Evolutionary conservation across 2,113 vertebrate genomes (phyloP), one percentile per base, ranked within the genome.

Genomic region (Columbina picui): DNA sequence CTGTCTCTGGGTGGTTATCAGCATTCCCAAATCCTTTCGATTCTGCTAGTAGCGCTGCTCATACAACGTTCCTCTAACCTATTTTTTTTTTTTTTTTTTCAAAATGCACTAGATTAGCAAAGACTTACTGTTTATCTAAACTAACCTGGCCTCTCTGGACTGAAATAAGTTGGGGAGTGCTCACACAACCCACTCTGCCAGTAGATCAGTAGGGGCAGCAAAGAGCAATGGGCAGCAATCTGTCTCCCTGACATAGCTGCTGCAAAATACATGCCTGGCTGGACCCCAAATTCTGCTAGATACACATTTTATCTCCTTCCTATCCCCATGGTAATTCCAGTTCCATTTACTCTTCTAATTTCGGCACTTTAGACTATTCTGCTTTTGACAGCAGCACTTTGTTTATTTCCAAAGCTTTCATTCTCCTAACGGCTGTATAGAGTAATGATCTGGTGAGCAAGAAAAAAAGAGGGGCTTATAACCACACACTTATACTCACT

Each of bases 1-100:
- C 85, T 80, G 83, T 75, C 95, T 93, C 96, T 93, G 60, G 83
- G 94, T 91, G 91, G 89, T 95, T 95, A 97, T 95, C 95, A 71
- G 89, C 73, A 90, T 56, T 89, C 86, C 91, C 86, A 92, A 96
- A 95, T 68, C 94, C 94, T 52, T 84, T 20, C 4, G 0, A 68
- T 55, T 70, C 76, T 68, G 80, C 68, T 36, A 38, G 17, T 26
- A 84, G 76, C 0, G 0, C 64, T 89, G 82, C 86, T 92, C 83
- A 67, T 27, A 55, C 83, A 84, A 86, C 60, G 29, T 57, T 70
- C 68, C 38, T 55, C 69, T 74, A 87, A 74, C 80, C 32, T 70
- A 12, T 78, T 78, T 91, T 65, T 74, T 41, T 39, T 91, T 65
- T 74, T 41, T 39, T 41, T 41, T 45, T 47, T 70, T 26, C 78